These are phyloP conservation scores for Remorina albescens DNA, from an alignment of 2,797 vertebrate genomes.

Conservation along the genomic window DNA sequence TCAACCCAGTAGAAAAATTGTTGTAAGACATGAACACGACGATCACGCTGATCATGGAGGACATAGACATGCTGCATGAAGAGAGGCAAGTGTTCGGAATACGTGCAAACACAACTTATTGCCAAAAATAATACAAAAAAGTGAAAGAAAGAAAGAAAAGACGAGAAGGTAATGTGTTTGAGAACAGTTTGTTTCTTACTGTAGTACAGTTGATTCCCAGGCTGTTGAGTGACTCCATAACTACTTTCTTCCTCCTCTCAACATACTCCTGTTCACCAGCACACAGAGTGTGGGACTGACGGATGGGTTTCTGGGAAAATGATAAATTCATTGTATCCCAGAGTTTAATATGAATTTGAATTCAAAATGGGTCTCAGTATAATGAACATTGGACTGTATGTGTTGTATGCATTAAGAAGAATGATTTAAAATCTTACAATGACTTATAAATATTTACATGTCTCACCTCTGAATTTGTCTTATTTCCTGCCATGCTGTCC, in stretches of 20 bases:
- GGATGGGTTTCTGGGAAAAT: slow-evolving; percentile 43
- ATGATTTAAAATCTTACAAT: too few species aligned
- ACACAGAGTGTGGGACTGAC: slow-evolving; percentile 45
- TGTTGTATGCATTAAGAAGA: too few species aligned
- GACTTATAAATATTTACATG: background rate
- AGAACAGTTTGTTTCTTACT: slow-evolving; percentile 55
- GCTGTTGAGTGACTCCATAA: slow-evolving; percentile 51
- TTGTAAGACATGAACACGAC: too few species aligned
- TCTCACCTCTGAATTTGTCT: slow-evolving; percentile 24
- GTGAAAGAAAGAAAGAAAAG: background rate
- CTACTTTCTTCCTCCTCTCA: slow-evolving; percentile 48
- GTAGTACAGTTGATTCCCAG: slow-evolving; percentile 52
- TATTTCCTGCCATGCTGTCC: slow-evolving; percentile 17
- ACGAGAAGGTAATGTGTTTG: background rate
- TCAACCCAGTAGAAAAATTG: too few species aligned
- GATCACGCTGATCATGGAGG: too few species aligned
- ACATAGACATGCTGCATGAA: background rate
- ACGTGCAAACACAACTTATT: background rate
- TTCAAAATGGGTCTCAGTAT: background rate
- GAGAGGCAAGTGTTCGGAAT: background rate
- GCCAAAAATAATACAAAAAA: background rate
- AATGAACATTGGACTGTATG: background rate
- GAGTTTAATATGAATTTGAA: background rate
- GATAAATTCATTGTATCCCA: background rate
- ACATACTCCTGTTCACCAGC: slow-evolving; percentile 64